A percentile compares a stretch with the other conserved stretches of the same genome.
phyloP scores from a whole-genome alignment of 2,113 vertebrate species.

The Tetraodon nigroviridis region DNA sequence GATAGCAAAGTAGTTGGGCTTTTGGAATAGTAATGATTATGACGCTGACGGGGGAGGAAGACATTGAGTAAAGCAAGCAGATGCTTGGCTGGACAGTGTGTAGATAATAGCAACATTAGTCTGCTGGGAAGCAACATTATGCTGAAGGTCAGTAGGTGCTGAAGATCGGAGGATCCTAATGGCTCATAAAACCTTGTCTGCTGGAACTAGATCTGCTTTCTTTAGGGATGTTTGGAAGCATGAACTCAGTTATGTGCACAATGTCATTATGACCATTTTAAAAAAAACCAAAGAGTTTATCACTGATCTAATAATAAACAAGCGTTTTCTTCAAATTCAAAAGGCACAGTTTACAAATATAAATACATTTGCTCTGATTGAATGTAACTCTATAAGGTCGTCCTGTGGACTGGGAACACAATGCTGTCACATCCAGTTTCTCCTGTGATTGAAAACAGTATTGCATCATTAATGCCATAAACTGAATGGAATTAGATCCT shows the following conservation, averaged over 20 bases:
- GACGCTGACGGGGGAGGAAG: slow-evolving; percentile 37
- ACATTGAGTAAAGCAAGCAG: slow-evolving; percentile 55
- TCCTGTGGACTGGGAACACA: background rate
- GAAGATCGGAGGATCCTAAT: slow-evolving; percentile 59
- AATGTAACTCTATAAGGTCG: background rate
- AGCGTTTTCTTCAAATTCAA: slow-evolving; percentile 19
- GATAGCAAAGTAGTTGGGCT: slow-evolving; percentile 50
- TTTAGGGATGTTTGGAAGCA: slow-evolving; percentile 44
- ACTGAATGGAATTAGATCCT: too few relatives aligned
- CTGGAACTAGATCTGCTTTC: slow-evolving; percentile 46
- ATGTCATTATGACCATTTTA: slow-evolving; percentile 22
- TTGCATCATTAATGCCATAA: too few relatives aligned
- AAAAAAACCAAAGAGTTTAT: slow-evolving; percentile 37
- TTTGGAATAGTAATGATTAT: slow-evolving; percentile 66
- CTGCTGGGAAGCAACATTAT: slow-evolving; percentile 67
- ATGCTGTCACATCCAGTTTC: too few relatives aligned
- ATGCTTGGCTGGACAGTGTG: slow-evolving; percentile 61
- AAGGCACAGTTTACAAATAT: slow-evolving; percentile 2
- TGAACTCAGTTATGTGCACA: slow-evolving; percentile 33
- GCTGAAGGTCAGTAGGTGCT: slow-evolving; percentile 69
- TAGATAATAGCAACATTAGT: slow-evolving; percentile 67
- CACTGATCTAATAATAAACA: slow-evolving; percentile 22
- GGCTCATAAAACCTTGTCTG: slow-evolving; percentile 30
- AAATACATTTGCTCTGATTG: slow-evolving; percentile 4
- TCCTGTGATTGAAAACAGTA: too few relatives aligned